phyloP scores from a whole-genome alignment of 2,113 vertebrate genomes.

The Glaucidium brasilianum region DNA sequence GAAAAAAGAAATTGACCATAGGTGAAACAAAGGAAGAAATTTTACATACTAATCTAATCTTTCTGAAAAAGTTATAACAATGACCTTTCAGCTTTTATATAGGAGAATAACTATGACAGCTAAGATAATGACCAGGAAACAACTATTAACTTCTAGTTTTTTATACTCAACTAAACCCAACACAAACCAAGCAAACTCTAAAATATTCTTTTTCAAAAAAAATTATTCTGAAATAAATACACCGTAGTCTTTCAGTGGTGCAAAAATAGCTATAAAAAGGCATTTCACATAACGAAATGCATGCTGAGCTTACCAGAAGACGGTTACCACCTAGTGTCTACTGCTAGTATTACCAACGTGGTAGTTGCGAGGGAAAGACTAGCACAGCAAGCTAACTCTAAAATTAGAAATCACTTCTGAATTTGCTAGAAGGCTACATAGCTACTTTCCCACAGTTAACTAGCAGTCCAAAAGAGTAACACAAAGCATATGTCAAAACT shows the following conservation, averaged over 20 bases:
- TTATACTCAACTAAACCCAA: neutral
- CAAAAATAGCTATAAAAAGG: neutral
- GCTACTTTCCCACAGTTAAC: neutral
- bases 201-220: neutral
- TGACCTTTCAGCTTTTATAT: neutral
- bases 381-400: neutral
- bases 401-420: neutral
- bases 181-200: neutral
- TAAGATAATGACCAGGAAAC: neutral
- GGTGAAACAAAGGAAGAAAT: neutral
- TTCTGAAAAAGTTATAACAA: neutral
- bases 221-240: neutral
- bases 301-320: neutral
- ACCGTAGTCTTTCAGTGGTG: neutral
- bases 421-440: neutral
- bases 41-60: neutral
- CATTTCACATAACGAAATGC: neutral
- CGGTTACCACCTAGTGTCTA: constrained; percentile 36
- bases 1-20: neutral
- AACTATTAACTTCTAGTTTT: neutral
- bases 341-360: neutral
- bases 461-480: neutral
- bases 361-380: neutral
- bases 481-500: neutral
- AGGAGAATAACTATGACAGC: neutral